Evolutionary conservation across 2,797 vertebrate genomes (phyloP).

Genomic region (Hapalemur alaotrensis): DNA sequence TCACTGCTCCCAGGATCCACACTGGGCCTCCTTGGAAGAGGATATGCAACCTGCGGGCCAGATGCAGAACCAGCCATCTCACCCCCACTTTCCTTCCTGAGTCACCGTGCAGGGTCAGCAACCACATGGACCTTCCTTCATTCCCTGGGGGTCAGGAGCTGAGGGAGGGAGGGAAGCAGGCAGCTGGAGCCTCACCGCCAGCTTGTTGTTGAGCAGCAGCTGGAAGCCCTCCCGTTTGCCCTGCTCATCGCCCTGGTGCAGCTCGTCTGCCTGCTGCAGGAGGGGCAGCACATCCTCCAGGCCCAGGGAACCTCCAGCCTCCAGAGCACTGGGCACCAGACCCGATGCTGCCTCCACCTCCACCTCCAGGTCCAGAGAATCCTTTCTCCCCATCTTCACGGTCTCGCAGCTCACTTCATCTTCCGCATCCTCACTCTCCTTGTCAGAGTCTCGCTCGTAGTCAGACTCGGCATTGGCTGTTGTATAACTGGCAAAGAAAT

Average conservation of each 20-base stretch:
- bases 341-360: conserved; percentile 84
- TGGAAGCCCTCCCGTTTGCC: conserved; percentile 90
- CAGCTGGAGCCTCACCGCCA: conserved; percentile 84
- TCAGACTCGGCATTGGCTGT: conserved; percentile 96
- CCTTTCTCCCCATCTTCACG: conserved; percentile 86
- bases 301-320: conserved; percentile 71
- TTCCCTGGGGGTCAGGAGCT: too few relatives aligned
- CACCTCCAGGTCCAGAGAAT: conserved; percentile 80
- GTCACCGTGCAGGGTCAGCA: not conserved
- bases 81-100: not conserved
- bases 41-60: not conserved
- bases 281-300: conserved; percentile 88
- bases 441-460: conserved; percentile 90
- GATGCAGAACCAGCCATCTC: not conserved
- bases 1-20: not conserved
- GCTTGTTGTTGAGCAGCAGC: conserved; percentile 91
- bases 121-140: not conserved
- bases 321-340: conserved; percentile 46
- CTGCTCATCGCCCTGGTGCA: conserved; percentile 87
- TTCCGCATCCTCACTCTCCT: conserved; percentile 89
- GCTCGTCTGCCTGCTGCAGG: conserved; percentile 89
- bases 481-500: conserved; percentile 87
- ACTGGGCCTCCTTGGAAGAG: not conserved
- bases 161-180: not conserved
- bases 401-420: conserved; percentile 93